Percentiles rank a stretch among this genome's conserved stretches.
Conservation (phyloP, 2,888 invertebrate species). For the Syrista parreyssii region DNA sequence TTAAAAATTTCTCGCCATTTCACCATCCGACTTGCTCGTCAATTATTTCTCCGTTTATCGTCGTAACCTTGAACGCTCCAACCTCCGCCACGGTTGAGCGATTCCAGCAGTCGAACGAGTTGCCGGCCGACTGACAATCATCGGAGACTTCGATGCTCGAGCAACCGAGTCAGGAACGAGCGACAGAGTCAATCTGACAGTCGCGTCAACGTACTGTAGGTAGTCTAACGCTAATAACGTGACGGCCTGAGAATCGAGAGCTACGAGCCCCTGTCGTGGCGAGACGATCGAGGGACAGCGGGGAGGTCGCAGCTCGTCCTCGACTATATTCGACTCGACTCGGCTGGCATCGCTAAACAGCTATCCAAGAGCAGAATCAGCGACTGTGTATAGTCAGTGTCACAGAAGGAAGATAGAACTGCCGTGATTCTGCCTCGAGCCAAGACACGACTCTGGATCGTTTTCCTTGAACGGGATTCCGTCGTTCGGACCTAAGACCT, state of each 20-base stretch:
- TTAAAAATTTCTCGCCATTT: neutral
- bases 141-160: constrained; percentile 14
- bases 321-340: constrained; percentile 13
- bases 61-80: neutral
- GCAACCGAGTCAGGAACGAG: neutral
- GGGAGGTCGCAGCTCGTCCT: neutral
- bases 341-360: constrained; percentile 2
- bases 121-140: neutral
- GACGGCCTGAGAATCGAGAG: neutral
- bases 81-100: neutral
- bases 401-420: neutral
- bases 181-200: neutral
- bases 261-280: neutral
- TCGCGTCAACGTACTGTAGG: neutral
- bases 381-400: neutral
- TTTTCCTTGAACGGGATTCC: neutral
- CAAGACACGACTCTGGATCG: neutral
- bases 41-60: neutral
- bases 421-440: neutral
- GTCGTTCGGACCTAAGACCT: neutral
- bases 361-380: neutral
- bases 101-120: neutral
- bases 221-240: neutral
- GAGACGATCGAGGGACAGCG: neutral
- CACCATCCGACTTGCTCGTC: neutral